phyloP scores from a whole-genome alignment of 2,888 invertebrate species.

The Drosophila ochracea region DNA sequence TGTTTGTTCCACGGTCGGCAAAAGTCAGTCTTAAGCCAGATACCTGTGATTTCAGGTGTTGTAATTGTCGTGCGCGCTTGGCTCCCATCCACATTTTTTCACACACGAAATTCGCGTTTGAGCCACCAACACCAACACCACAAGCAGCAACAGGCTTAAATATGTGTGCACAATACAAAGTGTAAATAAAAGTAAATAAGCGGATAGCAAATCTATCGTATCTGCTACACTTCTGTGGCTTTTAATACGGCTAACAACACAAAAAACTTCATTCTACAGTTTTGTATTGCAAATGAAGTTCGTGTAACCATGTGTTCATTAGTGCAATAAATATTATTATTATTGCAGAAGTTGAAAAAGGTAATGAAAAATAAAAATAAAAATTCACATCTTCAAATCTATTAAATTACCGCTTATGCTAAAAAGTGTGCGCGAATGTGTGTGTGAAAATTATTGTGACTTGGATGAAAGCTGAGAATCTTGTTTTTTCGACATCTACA shows the following conservation, averaged over 20 bases:
- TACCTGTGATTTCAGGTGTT: slow-evolving; percentile 70
- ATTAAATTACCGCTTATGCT: slow-evolving; percentile 4
- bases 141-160: slow-evolving; percentile 5
- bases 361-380: not conserved
- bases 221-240: slow-evolving; percentile 27
- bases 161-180: slow-evolving; percentile 32
- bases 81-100: slow-evolving; percentile 28
- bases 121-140: slow-evolving; percentile 10
- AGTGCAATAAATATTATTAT: slow-evolving; percentile 17
- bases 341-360: slow-evolving; percentile 12
- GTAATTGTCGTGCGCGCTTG: slow-evolving; percentile 58
- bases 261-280: slow-evolving; percentile 15
- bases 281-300: slow-evolving; percentile 14
- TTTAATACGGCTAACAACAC: slow-evolving; percentile 9
- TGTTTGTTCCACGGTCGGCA: slow-evolving; percentile 55
- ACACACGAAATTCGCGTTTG: slow-evolving; percentile 50
- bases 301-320: slow-evolving; percentile 23
- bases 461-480: slow-evolving; percentile 13
- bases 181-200: slow-evolving; percentile 27
- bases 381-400: slow-evolving; percentile 2
- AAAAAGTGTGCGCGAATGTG: not conserved
- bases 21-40: slow-evolving; percentile 75
- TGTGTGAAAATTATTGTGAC: slow-evolving; percentile 17
- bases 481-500: slow-evolving; percentile 20
- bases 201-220: slow-evolving; percentile 22